Conservation (phyloP, 2,888 invertebrate genomes). For the Epirrhoe tristata region DNA sequence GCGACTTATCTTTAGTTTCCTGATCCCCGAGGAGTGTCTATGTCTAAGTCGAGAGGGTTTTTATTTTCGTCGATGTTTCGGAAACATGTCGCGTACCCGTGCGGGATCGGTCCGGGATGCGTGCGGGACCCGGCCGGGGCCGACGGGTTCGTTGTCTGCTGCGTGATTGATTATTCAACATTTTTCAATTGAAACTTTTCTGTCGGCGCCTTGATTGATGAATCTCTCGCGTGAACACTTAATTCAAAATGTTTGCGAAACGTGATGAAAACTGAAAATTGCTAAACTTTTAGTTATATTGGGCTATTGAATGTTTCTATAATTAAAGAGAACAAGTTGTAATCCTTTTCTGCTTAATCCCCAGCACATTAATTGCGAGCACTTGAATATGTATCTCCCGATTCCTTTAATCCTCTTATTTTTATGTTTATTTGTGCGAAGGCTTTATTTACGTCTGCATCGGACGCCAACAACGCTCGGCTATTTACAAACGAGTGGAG, state of each 20-base stretch:
- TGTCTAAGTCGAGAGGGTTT: background rate
- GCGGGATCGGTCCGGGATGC: background rate
- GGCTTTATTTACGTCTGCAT: background rate
- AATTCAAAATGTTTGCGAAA: background rate
- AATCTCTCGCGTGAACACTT: background rate
- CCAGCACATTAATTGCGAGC: background rate
- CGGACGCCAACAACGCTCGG: background rate
- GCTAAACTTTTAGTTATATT: background rate
- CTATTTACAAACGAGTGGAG: constrained; percentile 13
- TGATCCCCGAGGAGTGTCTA: background rate
- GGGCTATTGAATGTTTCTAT: background rate
- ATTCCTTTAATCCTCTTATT: constrained; percentile 1
- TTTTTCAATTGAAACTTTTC: constrained; percentile 32
- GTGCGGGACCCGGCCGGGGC: background rate
- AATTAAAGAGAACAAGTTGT: background rate
- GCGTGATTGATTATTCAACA: constrained; percentile 30
- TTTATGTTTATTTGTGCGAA: background rate
- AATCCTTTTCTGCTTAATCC: background rate
- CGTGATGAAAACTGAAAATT: background rate
- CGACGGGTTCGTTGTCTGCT: constrained; percentile 2
- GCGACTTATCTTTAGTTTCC: constrained; percentile 2
- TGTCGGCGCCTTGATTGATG: constrained; percentile 23
- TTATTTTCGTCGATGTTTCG: constrained; percentile 1
- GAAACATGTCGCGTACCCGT: background rate
- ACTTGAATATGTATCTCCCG: background rate